These are phyloP conservation scores for Petrophora chlorosata DNA, from an alignment of 2,888 invertebrate species.

Conservation along the genomic window DNA sequence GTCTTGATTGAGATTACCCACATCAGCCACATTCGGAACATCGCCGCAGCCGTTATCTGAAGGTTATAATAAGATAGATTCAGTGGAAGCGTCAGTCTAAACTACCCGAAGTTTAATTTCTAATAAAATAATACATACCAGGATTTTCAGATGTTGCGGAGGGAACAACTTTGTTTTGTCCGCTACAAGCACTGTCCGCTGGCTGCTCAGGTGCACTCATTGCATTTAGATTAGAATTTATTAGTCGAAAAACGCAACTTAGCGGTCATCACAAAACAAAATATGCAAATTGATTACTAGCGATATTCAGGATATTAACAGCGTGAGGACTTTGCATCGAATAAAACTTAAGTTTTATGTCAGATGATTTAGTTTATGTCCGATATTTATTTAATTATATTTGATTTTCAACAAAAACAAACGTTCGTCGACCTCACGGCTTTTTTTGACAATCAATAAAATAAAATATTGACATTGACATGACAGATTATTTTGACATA, in stretches of 20 bases:
- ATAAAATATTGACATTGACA: background rate
- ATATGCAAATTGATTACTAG: too few species aligned
- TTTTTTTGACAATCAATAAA: background rate
- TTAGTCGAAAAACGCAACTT: too few species aligned
- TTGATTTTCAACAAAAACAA: background rate
- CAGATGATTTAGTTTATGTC: too few species aligned
- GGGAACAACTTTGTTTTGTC: conserved; percentile 6
- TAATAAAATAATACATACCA: background rate
- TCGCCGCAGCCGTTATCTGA: conserved; percentile 3
- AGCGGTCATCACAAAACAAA: too few species aligned
- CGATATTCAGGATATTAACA: too few species aligned
- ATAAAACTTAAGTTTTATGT: too few species aligned
- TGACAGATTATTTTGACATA: background rate
- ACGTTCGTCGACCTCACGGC: background rate
- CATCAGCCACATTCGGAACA: background rate
- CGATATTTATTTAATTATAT: too few species aligned
- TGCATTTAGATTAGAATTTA: too few species aligned
- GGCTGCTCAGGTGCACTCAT: conserved; percentile 22
- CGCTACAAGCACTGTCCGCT: conserved; percentile 8
- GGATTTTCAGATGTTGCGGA: conserved; percentile 11
- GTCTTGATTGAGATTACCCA: background rate
- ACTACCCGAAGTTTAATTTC: background rate
- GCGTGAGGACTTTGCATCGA: too few species aligned
- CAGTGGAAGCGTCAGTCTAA: too few species aligned
- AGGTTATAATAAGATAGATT: too few species aligned